A percentile compares a stretch with the other conserved stretches of the same genome.
These are phyloP conservation scores for Lagria hirta DNA, from an alignment of 2,888 invertebrate genomes.

Conservation along the genomic window DNA sequence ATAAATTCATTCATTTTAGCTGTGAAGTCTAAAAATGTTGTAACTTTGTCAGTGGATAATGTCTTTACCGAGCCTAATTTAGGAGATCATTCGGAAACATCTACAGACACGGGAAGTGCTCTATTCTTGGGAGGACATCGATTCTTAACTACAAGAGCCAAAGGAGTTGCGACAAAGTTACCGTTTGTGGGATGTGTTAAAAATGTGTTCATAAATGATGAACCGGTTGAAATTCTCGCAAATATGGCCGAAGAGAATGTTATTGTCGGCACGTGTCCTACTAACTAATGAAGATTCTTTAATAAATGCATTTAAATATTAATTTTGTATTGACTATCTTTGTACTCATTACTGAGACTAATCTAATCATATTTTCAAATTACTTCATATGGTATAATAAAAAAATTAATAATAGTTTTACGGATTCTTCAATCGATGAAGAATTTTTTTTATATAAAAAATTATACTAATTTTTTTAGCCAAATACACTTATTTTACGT, in stretches of 20 bases:
- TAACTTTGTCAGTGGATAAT: constrained; percentile 84
- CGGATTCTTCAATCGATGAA: no score
- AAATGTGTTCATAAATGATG: constrained; percentile 66
- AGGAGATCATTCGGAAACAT: constrained; percentile 60
- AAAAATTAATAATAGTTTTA: no score
- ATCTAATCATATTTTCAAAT: no score
- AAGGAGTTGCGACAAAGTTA: constrained; percentile 70
- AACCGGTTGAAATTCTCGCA: constrained; percentile 55
- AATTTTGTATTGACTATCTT: neutral
- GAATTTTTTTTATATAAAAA: no score
- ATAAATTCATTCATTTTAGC: no score
- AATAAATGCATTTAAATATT: no score
- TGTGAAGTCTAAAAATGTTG: constrained; percentile 87
- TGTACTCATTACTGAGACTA: constrained; percentile 1
- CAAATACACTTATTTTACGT: no score
- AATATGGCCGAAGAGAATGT: constrained; percentile 72
- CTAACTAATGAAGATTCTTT: constrained; percentile 56
- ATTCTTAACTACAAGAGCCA: constrained; percentile 49
- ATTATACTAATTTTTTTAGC: no score
- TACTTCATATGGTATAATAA: no score
- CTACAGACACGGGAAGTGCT: constrained; percentile 80
- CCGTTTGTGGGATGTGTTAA: constrained; percentile 81
- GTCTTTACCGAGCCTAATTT: constrained; percentile 72
- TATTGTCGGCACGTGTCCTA: constrained; percentile 77
- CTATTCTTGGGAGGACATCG: constrained; percentile 91